These are phyloP conservation scores for Dipodomys spectabilis DNA, from an alignment of 2,113 vertebrate genomes.

Conservation along the genomic window DNA sequence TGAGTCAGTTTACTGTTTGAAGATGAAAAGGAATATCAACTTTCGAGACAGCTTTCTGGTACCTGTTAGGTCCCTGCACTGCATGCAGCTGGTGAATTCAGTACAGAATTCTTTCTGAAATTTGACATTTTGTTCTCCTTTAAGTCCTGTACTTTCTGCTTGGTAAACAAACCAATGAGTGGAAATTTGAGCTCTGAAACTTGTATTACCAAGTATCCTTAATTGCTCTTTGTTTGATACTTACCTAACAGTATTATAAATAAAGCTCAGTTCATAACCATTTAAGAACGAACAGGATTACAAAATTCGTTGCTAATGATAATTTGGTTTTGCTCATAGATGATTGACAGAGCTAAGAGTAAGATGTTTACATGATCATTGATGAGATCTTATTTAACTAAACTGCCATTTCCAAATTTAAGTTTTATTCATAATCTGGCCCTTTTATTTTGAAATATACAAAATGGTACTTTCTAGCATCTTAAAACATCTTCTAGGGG, in stretches of 20 bases:
- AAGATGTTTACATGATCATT: not conserved
- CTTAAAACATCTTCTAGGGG: not conserved
- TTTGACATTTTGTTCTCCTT: constrained; percentile 18
- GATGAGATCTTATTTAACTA: constrained; percentile 17
- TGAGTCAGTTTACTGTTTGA: constrained; percentile 21
- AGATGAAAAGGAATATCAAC: not conserved
- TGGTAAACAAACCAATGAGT: not conserved
- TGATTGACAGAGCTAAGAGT: constrained; percentile 39
- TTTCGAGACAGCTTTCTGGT: not conserved
- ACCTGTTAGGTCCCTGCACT: not conserved
- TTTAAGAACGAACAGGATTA: constrained; percentile 27
- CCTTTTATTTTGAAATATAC: constrained; percentile 36
- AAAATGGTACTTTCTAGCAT: not conserved
- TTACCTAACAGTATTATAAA: constrained; percentile 55
- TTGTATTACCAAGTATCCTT: constrained; percentile 37
- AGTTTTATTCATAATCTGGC: constrained; percentile 35
- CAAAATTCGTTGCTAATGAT: not conserved
- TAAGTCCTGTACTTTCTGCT: not conserved
- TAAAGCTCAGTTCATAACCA: constrained; percentile 49
- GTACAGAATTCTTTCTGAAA: constrained; percentile 12
- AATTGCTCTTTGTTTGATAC: not conserved
- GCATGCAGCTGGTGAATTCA: not conserved
- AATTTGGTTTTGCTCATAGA: constrained; percentile 49
- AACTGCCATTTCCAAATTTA: constrained; percentile 53
- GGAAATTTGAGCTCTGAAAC: constrained; percentile 24